Percentiles rank a stretch among this genome's conserved stretches.
Conservation (phyloP, 2,797 vertebrate species). For the Cygnus olor region DNA sequence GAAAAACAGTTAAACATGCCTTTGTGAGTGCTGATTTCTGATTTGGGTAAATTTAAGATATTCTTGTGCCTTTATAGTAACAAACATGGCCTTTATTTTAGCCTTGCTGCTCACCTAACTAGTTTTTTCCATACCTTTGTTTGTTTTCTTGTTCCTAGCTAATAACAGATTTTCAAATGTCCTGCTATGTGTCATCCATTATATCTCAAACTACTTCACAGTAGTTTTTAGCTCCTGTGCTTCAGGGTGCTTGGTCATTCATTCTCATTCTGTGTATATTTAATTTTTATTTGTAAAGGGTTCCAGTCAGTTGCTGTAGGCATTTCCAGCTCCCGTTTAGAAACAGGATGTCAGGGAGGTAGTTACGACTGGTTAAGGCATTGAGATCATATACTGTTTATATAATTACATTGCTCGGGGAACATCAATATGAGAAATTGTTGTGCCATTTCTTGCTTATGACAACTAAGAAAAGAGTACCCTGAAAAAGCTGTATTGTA, state of each 20-base stretch:
- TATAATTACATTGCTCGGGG: not conserved
- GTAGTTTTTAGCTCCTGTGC: not conserved
- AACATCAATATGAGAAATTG: not conserved
- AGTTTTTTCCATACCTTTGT: not conserved
- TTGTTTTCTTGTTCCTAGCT: conserved; percentile 4
- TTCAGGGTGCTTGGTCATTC: conserved; percentile 39
- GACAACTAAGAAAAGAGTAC: not conserved
- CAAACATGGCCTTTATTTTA: not conserved
- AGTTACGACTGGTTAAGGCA: not conserved
- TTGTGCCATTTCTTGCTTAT: conserved; percentile 1
- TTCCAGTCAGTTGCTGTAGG: conserved; percentile 33
- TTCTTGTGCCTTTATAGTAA: not conserved
- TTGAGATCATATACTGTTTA: not conserved
- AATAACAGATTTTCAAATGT: not conserved
- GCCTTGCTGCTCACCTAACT: not conserved
- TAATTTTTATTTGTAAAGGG: conserved; percentile 6
- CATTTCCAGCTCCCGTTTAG: conserved; percentile 16
- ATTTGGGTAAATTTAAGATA: not conserved
- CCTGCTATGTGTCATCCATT: not conserved
- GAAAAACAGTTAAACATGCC: not conserved
- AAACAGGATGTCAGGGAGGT: not conserved
- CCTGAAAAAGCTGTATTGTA: not conserved
- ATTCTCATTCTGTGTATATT: conserved; percentile 6
- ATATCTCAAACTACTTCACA: not conserved
- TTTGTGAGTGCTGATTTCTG: not conserved